These are phyloP conservation scores for Haliclona indistincta DNA, from an alignment of 37 sponge, comb jelly and placozoan species.

Conservation along the genomic window DNA sequence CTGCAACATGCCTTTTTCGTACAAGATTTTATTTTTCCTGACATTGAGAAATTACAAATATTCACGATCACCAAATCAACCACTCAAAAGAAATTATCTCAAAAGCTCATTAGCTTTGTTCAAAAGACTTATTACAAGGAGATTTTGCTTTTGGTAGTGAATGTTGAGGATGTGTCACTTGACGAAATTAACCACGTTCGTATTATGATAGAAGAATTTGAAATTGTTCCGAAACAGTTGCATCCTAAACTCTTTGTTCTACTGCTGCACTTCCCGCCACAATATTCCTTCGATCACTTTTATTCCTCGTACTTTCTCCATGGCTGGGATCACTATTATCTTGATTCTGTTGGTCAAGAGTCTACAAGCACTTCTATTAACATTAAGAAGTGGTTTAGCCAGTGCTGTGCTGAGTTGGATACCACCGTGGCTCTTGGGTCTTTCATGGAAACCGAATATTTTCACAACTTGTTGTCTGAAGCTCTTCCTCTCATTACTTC, in stretches of 20 bases:
- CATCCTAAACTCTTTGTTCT: conserved; percentile 71
- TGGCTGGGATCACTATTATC: conserved; percentile 88
- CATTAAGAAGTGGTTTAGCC: conserved; percentile 56
- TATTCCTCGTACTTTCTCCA: conserved; percentile 83
- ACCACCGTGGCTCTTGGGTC: background rate
- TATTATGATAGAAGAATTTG: conserved; percentile 84
- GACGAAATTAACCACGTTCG: conserved; percentile 83
- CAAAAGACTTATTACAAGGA: background rate
- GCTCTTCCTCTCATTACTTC: conserved; percentile 44
- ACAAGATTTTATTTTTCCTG: conserved; percentile 16
- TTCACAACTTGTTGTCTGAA: conserved; percentile 31
- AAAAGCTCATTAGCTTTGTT: conserved; percentile 44
- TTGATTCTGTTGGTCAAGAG: conserved; percentile 67
- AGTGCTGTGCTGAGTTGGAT: conserved; percentile 38
- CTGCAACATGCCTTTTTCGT: too few species aligned
- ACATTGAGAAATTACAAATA: conserved; percentile 22
- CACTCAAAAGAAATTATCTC: conserved; percentile 41
- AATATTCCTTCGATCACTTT: conserved; percentile 39
- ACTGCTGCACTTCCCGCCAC: conserved; percentile 78
- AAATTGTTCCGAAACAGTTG: too few species aligned
- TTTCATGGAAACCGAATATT: conserved; percentile 19
- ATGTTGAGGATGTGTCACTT: conserved; percentile 69
- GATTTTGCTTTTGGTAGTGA: conserved; percentile 38
- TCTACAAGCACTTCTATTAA: conserved; percentile 16
- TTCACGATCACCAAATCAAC: conserved; percentile 52